phyloP scores from a whole-genome alignment of 2,888 invertebrate genomes.

The Smittia aterrima region DNA sequence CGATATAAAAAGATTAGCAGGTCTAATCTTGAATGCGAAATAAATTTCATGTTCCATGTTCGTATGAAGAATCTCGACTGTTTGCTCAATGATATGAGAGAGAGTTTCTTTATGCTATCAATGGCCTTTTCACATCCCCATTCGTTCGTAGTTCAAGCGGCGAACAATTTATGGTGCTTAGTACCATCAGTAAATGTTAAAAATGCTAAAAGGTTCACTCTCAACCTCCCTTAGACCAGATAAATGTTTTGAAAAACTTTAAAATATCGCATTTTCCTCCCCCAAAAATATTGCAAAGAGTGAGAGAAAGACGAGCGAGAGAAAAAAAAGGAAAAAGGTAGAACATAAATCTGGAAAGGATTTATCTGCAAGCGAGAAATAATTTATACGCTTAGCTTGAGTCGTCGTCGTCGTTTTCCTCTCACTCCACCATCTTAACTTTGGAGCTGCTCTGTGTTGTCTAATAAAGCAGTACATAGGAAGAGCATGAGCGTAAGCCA shows the following conservation, averaged over 20 bases:
- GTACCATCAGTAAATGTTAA: background rate
- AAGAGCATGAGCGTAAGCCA: background rate
- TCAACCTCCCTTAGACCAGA: slow-evolving; percentile 18
- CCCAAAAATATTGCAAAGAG: background rate
- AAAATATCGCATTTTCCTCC: slow-evolving; percentile 24
- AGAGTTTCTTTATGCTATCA: slow-evolving; percentile 35
- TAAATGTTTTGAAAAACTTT: slow-evolving; percentile 31
- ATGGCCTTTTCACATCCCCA: slow-evolving; percentile 12
- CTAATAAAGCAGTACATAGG: background rate
- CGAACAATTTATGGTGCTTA: slow-evolving; percentile 9
- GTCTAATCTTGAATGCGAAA: slow-evolving; percentile 40
- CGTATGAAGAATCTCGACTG: slow-evolving; percentile 28
- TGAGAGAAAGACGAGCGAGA: too few relatives aligned
- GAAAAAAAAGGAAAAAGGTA: slow-evolving; percentile 19
- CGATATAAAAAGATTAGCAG: slow-evolving; percentile 41
- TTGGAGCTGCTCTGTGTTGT: background rate
- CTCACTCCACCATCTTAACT: background rate
- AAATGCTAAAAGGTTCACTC: background rate
- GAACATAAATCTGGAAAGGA: slow-evolving; percentile 41
- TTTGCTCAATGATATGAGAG: slow-evolving; percentile 29
- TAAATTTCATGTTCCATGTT: slow-evolving; percentile 14
- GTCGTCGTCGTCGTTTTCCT: slow-evolving; percentile 15
- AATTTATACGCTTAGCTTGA: slow-evolving; percentile 39
- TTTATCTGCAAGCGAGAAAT: slow-evolving; percentile 38
- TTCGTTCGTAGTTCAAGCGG: background rate